phyloP scores from a whole-genome alignment of 23 tunicate genomes.

The Trididemnum miniatum region DNA sequence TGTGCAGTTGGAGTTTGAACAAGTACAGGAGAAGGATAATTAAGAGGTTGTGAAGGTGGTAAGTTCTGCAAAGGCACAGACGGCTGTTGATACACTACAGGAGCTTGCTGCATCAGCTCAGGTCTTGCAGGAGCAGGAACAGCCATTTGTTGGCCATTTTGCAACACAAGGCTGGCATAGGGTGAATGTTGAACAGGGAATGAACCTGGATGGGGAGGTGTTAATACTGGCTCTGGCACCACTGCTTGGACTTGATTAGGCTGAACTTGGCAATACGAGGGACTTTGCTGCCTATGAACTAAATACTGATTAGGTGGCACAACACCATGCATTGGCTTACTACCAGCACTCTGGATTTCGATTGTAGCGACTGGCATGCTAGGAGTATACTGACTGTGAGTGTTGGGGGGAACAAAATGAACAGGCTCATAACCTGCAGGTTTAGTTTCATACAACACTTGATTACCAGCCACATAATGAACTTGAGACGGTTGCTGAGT shows the following conservation, averaged over 20 bases:
- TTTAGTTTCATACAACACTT: slow-evolving; percentile 18
- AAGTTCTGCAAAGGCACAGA: slow-evolving; percentile 9
- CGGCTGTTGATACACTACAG: slow-evolving; percentile 17
- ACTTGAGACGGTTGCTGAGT: neutral
- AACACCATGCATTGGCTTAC: neutral
- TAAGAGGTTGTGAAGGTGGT: neutral
- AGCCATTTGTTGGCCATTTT: slow-evolving; percentile 25
- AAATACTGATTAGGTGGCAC: slow-evolving; percentile 23
- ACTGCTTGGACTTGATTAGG: slow-evolving; percentile 29
- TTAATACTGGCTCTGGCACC: slow-evolving; percentile 17
- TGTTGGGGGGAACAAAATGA: neutral
- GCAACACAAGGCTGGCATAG: slow-evolving; percentile 4
- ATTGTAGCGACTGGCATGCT: neutral
- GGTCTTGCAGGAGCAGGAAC: slow-evolving; percentile 22
- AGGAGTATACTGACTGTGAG: slow-evolving; percentile 21
- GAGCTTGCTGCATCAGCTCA: slow-evolving; percentile 2
- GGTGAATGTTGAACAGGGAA: neutral
- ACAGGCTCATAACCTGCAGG: neutral
- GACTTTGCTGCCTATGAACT: slow-evolving; percentile 6
- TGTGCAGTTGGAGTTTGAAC: neutral
- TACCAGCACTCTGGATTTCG: neutral
- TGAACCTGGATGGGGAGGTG: slow-evolving; percentile 1
- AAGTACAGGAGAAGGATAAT: neutral
- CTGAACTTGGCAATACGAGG: slow-evolving; percentile 1
- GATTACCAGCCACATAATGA: slow-evolving; percentile 26